Conservation (phyloP, 2,797 vertebrate genomes). For the Hozukius guyotensis region DNA sequence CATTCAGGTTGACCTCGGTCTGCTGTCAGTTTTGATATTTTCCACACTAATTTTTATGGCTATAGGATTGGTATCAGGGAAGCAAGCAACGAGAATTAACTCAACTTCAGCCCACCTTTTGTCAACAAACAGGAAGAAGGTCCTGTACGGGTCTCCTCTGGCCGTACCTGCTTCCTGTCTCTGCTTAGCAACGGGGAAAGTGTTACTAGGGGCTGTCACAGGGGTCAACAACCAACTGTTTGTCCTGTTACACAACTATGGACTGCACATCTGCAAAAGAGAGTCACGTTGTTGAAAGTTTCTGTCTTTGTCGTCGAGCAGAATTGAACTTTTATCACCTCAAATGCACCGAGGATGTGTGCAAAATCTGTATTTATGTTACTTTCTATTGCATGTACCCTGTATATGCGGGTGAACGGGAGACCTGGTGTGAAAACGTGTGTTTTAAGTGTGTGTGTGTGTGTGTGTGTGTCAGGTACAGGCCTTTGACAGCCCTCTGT, state of each 20-base stretch:
- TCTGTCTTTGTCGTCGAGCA: not conserved
- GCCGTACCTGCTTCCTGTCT: slow-evolving; percentile 38
- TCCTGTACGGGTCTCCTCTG: not conserved
- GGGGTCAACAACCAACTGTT: slow-evolving; percentile 9
- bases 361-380: not conserved
- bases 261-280: not conserved
- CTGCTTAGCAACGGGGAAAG: slow-evolving; percentile 25
- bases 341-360: not conserved
- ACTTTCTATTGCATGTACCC: not conserved
- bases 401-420: not conserved
- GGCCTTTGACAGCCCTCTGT: slow-evolving; percentile 9
- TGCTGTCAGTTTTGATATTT: slow-evolving; percentile 3
- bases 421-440: not conserved
- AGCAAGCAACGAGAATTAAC: not conserved
- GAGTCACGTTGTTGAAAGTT: not conserved
- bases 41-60: slow-evolving; percentile 1
- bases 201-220: not conserved
- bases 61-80: not conserved
- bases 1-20: not conserved
- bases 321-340: not conserved
- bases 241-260: not conserved
- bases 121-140: slow-evolving; percentile 47
- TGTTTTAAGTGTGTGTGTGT: slow-evolving; percentile 2
- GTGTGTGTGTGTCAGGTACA: slow-evolving; percentile 20
- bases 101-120: not conserved